These are phyloP conservation scores for Nothura maculosa DNA, from an alignment of 2,797 vertebrate genomes.

Conservation along the genomic window DNA sequence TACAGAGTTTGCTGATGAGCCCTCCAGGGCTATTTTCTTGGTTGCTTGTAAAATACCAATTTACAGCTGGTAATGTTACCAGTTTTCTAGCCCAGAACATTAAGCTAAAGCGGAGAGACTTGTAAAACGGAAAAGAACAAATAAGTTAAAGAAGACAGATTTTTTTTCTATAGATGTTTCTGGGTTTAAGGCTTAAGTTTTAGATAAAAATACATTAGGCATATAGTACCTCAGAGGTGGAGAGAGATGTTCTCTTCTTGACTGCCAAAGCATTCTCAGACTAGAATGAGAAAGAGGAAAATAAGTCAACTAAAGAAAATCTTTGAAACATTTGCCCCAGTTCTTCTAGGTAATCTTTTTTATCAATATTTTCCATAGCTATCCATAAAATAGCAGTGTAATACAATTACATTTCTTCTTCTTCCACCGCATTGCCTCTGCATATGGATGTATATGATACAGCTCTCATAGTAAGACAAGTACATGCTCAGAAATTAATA, in stretches of 20 bases:
- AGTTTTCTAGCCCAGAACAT: background rate
- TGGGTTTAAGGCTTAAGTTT: background rate
- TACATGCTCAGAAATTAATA: background rate
- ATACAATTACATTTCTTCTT: background rate
- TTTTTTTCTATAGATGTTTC: background rate
- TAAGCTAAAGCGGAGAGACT: background rate
- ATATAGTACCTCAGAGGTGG: conserved; percentile 85
- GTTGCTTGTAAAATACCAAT: background rate
- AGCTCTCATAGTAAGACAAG: background rate
- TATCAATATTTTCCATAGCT: background rate
- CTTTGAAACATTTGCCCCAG: background rate
- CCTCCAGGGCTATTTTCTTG: background rate
- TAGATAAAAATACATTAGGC: background rate
- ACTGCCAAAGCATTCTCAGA: conserved; percentile 80
- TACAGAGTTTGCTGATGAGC: background rate
- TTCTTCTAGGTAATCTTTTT: background rate
- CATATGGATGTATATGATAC: background rate
- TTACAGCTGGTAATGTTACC: background rate
- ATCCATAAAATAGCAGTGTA: background rate
- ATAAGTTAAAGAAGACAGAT: background rate
- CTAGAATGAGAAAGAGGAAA: conserved; percentile 76
- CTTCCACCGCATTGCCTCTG: background rate
- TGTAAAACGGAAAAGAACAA: background rate
- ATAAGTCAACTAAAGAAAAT: background rate
- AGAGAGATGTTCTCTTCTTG: conserved; percentile 84